Conservation (phyloP, 2,797 vertebrate genomes). For the Nannoperca obscura region DNA sequence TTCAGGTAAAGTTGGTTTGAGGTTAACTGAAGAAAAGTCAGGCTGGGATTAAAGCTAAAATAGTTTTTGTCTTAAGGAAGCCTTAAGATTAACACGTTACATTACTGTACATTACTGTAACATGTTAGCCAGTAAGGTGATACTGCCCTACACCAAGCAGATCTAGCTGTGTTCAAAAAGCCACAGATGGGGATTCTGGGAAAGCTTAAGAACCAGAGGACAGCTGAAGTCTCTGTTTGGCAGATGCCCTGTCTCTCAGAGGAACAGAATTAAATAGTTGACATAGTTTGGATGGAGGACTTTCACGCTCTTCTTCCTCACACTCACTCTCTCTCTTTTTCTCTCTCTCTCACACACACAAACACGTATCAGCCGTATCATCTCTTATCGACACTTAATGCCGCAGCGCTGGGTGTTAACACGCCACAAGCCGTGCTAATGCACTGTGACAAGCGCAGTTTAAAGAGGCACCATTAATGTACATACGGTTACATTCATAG, state of each 20-base stretch:
- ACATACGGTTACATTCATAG: slow-evolving; percentile 7
- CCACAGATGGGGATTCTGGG: slow-evolving; percentile 42
- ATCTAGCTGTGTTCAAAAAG: slow-evolving; percentile 5
- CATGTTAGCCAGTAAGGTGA: slow-evolving; percentile 14
- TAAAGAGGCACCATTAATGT: slow-evolving; percentile 23
- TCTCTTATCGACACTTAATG: slow-evolving; percentile 73
- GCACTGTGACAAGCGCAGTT: slow-evolving; percentile 47
- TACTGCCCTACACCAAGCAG: slow-evolving; percentile 28
- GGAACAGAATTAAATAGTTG: slow-evolving; percentile 65
- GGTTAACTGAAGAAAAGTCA: neutral
- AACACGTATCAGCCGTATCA: slow-evolving; percentile 74
- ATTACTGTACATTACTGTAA: neutral
- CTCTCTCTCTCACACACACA: slow-evolving; percentile 28
- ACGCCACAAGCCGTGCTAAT: slow-evolving; percentile 62
- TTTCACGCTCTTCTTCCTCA: slow-evolving; percentile 61
- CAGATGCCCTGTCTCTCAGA: slow-evolving; percentile 69
- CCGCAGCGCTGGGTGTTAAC: slow-evolving; percentile 68
- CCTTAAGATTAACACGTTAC: no score
- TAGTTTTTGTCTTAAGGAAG: no score
- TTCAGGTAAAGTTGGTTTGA: neutral
- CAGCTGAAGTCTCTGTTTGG: slow-evolving; percentile 76
- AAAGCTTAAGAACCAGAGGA: slow-evolving; percentile 53
- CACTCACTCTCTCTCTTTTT: slow-evolving; percentile 29
- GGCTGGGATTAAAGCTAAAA: neutral
- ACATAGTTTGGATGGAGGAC: slow-evolving; percentile 73